Base-by-base conservation (phyloP, 2,888 invertebrate genomes). In the Amphiduros pacificus region DNA sequence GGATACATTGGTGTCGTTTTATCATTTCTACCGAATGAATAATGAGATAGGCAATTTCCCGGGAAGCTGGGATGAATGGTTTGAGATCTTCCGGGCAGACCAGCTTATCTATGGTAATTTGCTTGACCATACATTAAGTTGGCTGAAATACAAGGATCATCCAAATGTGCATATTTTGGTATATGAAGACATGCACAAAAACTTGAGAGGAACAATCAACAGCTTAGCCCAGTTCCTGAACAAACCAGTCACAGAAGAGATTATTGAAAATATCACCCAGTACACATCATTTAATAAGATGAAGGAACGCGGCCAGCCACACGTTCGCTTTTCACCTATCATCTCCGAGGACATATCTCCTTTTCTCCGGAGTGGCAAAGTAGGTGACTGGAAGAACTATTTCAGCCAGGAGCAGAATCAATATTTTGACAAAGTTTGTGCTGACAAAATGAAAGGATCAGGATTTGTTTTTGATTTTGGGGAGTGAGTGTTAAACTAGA, bases 11-110 rank as follows among this genome's bases (percentile, higher is more conserved):
- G 36, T 32, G 5, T 54, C 54, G 14, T 17, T 36, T 14, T 54
- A 54, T n/a, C 54, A 54, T 26, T 32, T 54, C 54, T 54, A 54
- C 36, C 27, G 36, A 31, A 54, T 54, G 36, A 32, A 32, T 31
- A 4, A 9, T 9, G 2, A 20, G 20, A 32, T 54, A 2, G 36
- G 36, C 1, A 32, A 2, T 22, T 28, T 54, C 28, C 31, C 31
- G 2, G 54, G 54, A 11, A 27, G 32, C 6, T 54, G 31, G 32
- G 20, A n/a, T 11, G 54, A 54, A 22, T 54, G 31, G 32, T 54
- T 54, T 20, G 22, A 54, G 22, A 14, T 54, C 11, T 54, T 54
- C 36, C 9, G 29, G n/a, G 54, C 31, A 11, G 36, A 54, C 14
- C 54, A 36, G 11, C 54, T 54, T 2, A 22, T 24, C 36, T 54